Conservation (phyloP, 1,140 invertebrate species). For the Drosophila fuyamai region DNA sequence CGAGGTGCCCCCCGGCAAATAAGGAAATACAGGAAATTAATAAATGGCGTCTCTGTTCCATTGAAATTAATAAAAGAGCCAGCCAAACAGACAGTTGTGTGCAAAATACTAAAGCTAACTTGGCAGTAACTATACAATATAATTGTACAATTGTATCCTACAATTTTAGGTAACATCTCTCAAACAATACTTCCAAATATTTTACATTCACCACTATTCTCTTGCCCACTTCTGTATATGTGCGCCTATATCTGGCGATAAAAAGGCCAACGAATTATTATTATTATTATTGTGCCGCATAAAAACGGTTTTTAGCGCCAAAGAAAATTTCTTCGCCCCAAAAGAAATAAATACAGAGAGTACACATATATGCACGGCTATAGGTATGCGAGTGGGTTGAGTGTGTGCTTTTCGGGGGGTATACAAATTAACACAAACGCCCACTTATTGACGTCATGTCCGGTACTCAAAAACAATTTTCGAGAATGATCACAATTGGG, state of each 20-base stretch:
- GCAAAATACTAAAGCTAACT: background rate
- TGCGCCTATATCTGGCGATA: conserved; percentile 43
- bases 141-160: too few relatives aligned
- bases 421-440: conserved; percentile 82
- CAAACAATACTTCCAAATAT: background rate
- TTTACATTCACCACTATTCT: background rate
- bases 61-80: conserved; percentile 37
- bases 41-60: conserved; percentile 26
- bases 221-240: background rate
- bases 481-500: conserved; percentile 82
- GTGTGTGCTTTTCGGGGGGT: conserved; percentile 44
- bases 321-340: conserved; percentile 34
- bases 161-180: background rate
- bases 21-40: conserved; percentile 78
- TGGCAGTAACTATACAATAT: too few relatives aligned
- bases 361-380: conserved; percentile 1
- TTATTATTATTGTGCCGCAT: conserved; percentile 68
- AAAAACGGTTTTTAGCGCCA: conserved; percentile 53
- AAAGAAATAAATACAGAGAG: conserved; percentile 31
- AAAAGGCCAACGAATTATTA: conserved; percentile 65
- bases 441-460: conserved; percentile 83
- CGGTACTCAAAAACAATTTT: conserved; percentile 84
- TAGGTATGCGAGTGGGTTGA: conserved; percentile 28
- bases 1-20: conserved; percentile 42
- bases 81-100: background rate